Conservation (phyloP, 2,888 invertebrate genomes). For the Andricus curvator region DNA sequence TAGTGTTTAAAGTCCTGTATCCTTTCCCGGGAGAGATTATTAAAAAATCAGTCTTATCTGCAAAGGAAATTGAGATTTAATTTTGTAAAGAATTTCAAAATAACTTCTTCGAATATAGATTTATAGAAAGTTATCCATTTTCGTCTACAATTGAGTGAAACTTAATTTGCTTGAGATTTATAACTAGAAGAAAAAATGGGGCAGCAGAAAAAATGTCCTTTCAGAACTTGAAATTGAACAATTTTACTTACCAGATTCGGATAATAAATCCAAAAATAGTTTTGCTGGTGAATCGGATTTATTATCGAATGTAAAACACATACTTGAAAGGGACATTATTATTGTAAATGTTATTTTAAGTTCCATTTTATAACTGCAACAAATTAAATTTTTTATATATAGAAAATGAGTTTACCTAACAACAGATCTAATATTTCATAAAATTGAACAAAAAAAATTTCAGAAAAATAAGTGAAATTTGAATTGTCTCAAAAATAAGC, state of each 20-base stretch:
- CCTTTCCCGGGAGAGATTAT: not conserved
- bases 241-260: slow-evolving; percentile 2
- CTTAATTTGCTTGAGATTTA: not conserved
- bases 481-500: not conserved
- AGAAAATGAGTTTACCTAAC: not conserved
- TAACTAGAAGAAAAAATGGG: not conserved
- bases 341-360: not conserved
- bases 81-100: no score
- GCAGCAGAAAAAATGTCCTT: not conserved
- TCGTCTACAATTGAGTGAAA: no score
- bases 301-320: not conserved
- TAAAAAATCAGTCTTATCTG: not conserved
- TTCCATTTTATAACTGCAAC: not conserved
- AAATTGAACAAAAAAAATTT: no score
- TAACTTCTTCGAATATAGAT: no score
- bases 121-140: no score
- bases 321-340: not conserved
- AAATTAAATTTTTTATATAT: not conserved
- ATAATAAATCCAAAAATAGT: not conserved
- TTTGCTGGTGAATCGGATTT: slow-evolving; percentile 6
- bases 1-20: not conserved
- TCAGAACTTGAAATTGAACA: not conserved
- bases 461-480: no score
- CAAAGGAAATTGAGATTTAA: not conserved
- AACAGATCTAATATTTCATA: no score